Conservation (phyloP, 1,140 invertebrate genomes). For the Lasaia peninsularis region DNA sequence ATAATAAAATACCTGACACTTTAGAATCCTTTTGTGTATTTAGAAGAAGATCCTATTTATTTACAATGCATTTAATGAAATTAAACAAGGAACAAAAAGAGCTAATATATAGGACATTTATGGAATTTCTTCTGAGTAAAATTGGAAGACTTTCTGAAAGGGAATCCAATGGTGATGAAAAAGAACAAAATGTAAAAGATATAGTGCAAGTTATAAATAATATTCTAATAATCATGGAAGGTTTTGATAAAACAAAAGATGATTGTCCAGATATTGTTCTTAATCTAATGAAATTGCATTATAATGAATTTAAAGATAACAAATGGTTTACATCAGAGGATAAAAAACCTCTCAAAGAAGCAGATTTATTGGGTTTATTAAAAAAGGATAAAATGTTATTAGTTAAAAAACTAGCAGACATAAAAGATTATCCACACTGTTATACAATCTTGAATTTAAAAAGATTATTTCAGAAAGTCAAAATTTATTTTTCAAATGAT, state of each 20-base stretch:
- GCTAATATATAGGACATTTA: constrained; percentile 34
- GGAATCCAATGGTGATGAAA: constrained; percentile 15
- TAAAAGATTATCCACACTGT: constrained; percentile 12
- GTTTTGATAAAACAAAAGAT: constrained; percentile 30
- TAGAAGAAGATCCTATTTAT: constrained; percentile 17
- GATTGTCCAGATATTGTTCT: constrained; percentile 40
- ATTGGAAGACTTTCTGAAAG: constrained; percentile 29
- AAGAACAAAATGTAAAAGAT: constrained; percentile 22
- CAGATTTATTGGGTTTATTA: constrained; percentile 28
- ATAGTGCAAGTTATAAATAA: constrained; percentile 21
- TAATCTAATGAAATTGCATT: constrained; percentile 34
- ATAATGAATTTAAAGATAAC: constrained; percentile 23
- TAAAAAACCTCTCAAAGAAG: constrained; percentile 25
- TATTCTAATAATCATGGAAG: constrained; percentile 19
- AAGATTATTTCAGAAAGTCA: constrained; percentile 39
- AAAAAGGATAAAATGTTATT: constrained; percentile 41
- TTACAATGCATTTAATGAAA: constrained; percentile 23
- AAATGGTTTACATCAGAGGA: constrained; percentile 18
- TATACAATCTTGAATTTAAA: constrained; percentile 22
- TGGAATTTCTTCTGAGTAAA: constrained; percentile 32
- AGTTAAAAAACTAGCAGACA: constrained; percentile 28
- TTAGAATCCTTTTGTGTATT: constrained; percentile 24
- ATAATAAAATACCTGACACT: constrained; percentile 33
- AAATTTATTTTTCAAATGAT: constrained; percentile 52
- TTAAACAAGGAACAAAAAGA: constrained; percentile 31